Evolutionary conservation across 2,888 invertebrate species (phyloP).

Genomic region (Ligdia adustata): DNA sequence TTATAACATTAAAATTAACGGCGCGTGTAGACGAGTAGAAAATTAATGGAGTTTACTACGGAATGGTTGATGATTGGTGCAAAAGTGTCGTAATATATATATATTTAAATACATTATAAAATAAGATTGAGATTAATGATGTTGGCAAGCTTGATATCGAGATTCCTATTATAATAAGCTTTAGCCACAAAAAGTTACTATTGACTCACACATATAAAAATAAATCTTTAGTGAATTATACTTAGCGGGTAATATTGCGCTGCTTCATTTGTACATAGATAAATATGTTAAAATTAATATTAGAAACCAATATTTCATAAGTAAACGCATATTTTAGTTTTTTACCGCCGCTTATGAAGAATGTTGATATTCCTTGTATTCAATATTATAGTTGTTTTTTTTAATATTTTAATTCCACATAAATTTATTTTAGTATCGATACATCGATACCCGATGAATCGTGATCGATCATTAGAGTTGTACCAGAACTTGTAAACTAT

Average conservation of each 20-base stretch:
- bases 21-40: slow-evolving; percentile 5
- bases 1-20: background rate
- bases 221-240: slow-evolving; percentile 38
- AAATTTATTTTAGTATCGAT: too few relatives aligned
- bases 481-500: too few relatives aligned
- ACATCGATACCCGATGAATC: too few relatives aligned
- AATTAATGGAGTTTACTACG: background rate
- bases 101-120: background rate
- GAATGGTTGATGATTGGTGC: slow-evolving; percentile 5
- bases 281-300: too few relatives aligned
- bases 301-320: slow-evolving; percentile 10
- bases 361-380: too few relatives aligned
- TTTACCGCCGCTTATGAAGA: too few relatives aligned
- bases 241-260: slow-evolving; percentile 27
- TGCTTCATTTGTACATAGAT: slow-evolving; percentile 14
- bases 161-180: slow-evolving; percentile 62
- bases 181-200: slow-evolving; percentile 55
- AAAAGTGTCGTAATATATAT: background rate
- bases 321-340: background rate
- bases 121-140: slow-evolving; percentile 35
- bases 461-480: too few relatives aligned
- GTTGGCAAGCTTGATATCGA: slow-evolving; percentile 48
- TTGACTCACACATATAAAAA: slow-evolving; percentile 31
- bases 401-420: too few relatives aligned
- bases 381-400: too few relatives aligned